Base-by-base conservation (phyloP, 2,888 invertebrate genomes). In the Eilema caniola region DNA sequence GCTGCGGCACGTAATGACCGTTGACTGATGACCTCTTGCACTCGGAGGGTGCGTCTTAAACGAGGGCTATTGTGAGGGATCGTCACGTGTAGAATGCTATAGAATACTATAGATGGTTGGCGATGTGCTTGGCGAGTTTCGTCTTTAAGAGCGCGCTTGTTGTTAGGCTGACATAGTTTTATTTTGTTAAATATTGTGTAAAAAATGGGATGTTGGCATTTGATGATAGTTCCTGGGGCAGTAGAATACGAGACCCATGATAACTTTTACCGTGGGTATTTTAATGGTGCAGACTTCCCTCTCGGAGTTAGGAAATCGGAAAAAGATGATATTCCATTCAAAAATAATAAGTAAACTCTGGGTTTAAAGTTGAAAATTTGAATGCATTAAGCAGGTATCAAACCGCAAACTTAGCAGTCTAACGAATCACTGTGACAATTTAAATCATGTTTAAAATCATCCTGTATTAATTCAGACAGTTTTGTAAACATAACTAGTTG, bases 1-100 rank as follows among this genome's bases (percentile, higher is more conserved):
- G 75, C 74, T 77, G 77, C 81, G 63, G 73, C 71, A 72, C 72
- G 69, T 72, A 72, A 72, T 72, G 72, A 69, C 72, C 72, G 69
- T 65, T 72, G 72, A 72, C 69, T 72, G 72, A 69, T 69, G 72
- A 66, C 72, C 72, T 72, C 72, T 69, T 72, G 72, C 72, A 72
- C 72, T 72, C 57, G 66, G 60, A 72, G 72, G 69, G 69, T 62
- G 72, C 66, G 66, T 66, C 72, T 72, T 72, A 69, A 69, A 72
- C 66, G 59, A 56, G 62, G 69, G 62, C 59, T 66, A 72, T 72
- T 72, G 66, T 72, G 66, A 16, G 57, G 72, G 62, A 66, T 62
- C 24, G 68, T 31, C 63, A 63, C 66, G 60, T 60, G 63, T 59
- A 53, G 16, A 25, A 56, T 66, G 60, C n/a, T 68, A 23, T 59